These are phyloP conservation scores for Lichenostomus cassidix DNA, from an alignment of 2,113 vertebrate genomes.

Conservation along the genomic window DNA sequence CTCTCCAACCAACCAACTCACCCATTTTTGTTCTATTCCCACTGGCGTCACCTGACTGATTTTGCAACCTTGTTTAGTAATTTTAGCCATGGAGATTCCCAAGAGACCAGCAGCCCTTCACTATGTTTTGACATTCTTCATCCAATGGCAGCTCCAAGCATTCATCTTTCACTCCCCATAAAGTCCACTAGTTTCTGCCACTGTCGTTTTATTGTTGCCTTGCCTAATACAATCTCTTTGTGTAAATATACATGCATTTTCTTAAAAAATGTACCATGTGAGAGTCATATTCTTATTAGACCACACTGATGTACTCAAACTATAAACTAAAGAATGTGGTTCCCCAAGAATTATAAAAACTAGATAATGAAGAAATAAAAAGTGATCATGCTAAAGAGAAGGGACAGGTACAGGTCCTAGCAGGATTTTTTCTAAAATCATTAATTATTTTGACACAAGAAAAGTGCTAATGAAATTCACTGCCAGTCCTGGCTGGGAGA, in stretches of 20 bases:
- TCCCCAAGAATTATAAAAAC: neutral
- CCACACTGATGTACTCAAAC: neutral
- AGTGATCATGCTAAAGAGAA: neutral
- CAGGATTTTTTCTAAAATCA: neutral
- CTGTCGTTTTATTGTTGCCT: neutral
- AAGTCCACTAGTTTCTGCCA: neutral
- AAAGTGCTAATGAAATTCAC: slow-evolving; percentile 1
- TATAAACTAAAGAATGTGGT: neutral
- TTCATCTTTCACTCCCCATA: neutral
- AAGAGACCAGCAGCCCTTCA: neutral
- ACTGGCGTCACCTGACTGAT: neutral
- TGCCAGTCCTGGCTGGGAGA: neutral
- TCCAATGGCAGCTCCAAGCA: neutral
- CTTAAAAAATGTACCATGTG: neutral
- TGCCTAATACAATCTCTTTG: neutral
- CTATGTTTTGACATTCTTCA: neutral
- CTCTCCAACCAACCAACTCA: neutral
- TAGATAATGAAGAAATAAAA: neutral
- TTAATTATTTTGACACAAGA: neutral
- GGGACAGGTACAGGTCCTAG: neutral
- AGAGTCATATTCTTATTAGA: neutral
- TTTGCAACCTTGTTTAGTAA: neutral
- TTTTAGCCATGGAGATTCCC: neutral
- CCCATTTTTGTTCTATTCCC: neutral
- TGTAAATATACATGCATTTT: neutral